A percentile compares a stretch with the other conserved stretches of the same genome.
Conservation (phyloP, 37 sponge, comb jelly and placozoan species). For the Aplysina aerophoba region DNA sequence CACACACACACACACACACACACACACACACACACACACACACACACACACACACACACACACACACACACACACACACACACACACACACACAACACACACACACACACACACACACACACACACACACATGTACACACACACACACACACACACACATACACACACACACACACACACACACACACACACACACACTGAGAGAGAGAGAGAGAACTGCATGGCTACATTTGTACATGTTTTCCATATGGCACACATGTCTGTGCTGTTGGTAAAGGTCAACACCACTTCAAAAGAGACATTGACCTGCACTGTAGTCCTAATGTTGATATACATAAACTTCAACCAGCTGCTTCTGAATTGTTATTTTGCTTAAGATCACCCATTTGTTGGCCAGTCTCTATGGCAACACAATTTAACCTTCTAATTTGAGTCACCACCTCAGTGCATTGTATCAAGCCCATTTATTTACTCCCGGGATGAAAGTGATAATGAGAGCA, state of each 20-base stretch:
- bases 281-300: no score
- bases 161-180: slow-evolving; percentile 53
- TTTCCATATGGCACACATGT: no score
- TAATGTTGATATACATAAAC: no score
- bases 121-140: slow-evolving; percentile 47
- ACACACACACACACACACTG: slow-evolving; percentile 56
- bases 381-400: no score
- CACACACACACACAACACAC: slow-evolving; percentile 56
- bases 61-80: slow-evolving; percentile 53
- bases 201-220: slow-evolving; percentile 1
- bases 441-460: no score
- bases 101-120: slow-evolving; percentile 59
- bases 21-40: slow-evolving; percentile 57
- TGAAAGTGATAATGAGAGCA: no score
- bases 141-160: slow-evolving; percentile 55
- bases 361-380: no score
- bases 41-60: slow-evolving; percentile 53
- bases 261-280: slow-evolving; percentile 17
- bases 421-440: no score
- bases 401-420: no score
- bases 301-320: no score
- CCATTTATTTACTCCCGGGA: no score
- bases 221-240: no score
- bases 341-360: slow-evolving; percentile 21
- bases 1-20: slow-evolving; percentile 56